phyloP scores from a whole-genome alignment of 2,113 vertebrate species.

The Trachemys scripta region DNA sequence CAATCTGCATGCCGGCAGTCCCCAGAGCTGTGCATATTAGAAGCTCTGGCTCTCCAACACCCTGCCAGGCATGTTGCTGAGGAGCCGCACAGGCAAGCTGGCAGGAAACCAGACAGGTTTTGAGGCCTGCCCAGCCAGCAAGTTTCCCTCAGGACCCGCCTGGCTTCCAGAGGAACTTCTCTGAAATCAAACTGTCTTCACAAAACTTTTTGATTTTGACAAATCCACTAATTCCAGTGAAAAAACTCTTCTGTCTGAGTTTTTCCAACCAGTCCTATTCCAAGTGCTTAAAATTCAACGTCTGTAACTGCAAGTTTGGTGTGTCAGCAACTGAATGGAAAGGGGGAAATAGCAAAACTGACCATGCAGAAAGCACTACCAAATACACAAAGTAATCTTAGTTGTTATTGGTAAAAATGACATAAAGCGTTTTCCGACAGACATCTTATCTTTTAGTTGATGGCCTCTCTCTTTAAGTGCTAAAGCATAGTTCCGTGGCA shows the following conservation, averaged over 20 bases:
- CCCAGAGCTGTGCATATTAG: neutral
- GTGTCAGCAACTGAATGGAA: neutral
- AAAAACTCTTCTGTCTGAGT: accelerated
- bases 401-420: constrained; percentile 15
- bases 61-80: neutral
- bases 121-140: neutral
- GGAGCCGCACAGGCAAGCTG: accelerated
- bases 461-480: neutral
- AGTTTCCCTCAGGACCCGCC: neutral
- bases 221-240: neutral
- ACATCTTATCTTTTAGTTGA: neutral
- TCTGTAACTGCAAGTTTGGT: neutral
- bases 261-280: neutral
- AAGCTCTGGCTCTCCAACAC: neutral
- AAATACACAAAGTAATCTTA: neutral
- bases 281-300: accelerated
- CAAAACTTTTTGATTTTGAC: neutral
- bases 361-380: neutral
- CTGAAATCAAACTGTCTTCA: neutral
- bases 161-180: neutral
- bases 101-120: neutral
- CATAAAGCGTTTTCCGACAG: neutral
- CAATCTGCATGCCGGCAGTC: neutral
- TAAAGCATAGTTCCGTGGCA: neutral
- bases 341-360: neutral